These are phyloP conservation scores for Sturnus vulgaris DNA, from an alignment of 2,113 vertebrate genomes.

Conservation along the genomic window DNA sequence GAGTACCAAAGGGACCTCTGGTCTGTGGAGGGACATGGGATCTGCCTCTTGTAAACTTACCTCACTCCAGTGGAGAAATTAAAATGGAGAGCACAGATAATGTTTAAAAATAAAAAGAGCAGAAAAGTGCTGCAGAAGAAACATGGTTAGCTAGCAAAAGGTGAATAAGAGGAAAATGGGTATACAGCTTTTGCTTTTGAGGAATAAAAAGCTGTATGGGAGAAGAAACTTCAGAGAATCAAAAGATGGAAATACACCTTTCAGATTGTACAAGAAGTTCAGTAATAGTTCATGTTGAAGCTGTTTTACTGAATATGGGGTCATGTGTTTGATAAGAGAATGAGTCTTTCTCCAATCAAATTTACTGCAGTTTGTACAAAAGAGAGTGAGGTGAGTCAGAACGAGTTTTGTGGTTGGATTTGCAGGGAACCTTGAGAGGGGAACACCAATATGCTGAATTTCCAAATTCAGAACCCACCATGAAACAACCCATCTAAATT, in stretches of 20 bases:
- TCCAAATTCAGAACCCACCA: constrained; percentile 27
- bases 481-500: constrained; percentile 23
- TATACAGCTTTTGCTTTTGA: background rate
- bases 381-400: background rate
- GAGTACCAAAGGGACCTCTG: background rate
- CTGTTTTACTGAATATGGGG: background rate
- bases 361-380: background rate
- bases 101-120: background rate
- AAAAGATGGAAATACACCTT: background rate
- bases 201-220: background rate
- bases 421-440: constrained; percentile 24
- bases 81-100: background rate
- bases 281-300: background rate
- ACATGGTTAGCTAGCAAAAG: background rate
- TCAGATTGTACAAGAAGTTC: background rate
- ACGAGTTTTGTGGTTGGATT: constrained; percentile 36
- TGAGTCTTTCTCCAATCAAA: background rate
- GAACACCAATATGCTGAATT: background rate
- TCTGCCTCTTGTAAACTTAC: background rate
- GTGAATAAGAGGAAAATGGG: background rate
- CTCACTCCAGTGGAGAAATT: background rate
- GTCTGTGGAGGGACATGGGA: background rate
- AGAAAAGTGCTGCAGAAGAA: background rate
- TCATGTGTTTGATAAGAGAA: background rate
- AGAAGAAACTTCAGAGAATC: background rate